These are phyloP conservation scores for Hirtodrosophila trivittata DNA, from an alignment of 2,888 invertebrate genomes.

Conservation along the genomic window DNA sequence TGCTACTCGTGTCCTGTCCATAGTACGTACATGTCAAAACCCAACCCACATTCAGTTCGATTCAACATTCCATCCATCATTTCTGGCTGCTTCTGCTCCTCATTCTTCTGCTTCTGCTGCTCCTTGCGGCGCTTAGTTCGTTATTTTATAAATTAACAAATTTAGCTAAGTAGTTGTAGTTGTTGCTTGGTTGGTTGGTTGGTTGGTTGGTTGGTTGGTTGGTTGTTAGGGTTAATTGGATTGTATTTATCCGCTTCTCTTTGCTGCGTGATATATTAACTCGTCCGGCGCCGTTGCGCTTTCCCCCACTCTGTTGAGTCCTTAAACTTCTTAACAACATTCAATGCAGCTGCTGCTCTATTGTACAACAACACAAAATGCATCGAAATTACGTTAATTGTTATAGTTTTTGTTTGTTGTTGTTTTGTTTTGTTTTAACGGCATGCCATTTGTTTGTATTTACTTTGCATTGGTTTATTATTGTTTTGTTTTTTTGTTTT, in stretches of 20 bases:
- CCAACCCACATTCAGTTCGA: constrained; percentile 20
- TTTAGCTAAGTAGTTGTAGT: constrained; percentile 78
- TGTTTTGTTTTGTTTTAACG: constrained; percentile 49
- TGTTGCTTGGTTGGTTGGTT: constrained; percentile 39
- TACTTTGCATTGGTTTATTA: constrained; percentile 53
- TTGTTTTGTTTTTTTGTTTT: constrained; percentile 41
- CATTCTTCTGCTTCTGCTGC: constrained; percentile 22
- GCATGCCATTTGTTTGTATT: constrained; percentile 18
- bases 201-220: constrained; percentile 46
- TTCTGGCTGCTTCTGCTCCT: constrained; percentile 13
- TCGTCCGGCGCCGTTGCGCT: constrained; percentile 27
- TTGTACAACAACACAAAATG: constrained; percentile 63
- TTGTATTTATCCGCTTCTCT: constrained; percentile 54
- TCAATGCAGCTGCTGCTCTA: constrained; percentile 48
- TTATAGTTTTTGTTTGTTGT: constrained; percentile 43
- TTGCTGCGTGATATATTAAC: constrained; percentile 59
- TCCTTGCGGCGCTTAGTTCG: constrained; percentile 72
- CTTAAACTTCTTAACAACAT: constrained; percentile 48
- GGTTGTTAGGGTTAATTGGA: constrained; percentile 66
- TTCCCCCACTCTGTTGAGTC: constrained; percentile 8
- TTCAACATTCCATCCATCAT: constrained; percentile 53
- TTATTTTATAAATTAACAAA: constrained; percentile 80
- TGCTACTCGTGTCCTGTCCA: constrained; percentile 24
- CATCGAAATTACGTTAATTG: constrained; percentile 51
- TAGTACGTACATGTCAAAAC: constrained; percentile 49